Conservation (phyloP, 2,113 vertebrate genomes). For the Bambusicola thoracicus region DNA sequence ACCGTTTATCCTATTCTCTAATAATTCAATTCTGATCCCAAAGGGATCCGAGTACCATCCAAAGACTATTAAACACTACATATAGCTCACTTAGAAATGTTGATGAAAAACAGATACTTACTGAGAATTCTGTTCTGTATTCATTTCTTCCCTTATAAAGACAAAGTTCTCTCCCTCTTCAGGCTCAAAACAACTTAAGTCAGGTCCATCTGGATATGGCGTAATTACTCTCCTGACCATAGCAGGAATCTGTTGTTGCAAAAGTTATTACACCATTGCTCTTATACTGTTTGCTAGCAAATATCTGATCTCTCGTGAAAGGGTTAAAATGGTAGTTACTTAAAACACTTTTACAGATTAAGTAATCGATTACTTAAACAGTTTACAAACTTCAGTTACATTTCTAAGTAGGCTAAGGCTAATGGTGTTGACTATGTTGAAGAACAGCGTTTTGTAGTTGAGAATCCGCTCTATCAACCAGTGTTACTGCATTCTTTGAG, state of each 20-base stretch:
- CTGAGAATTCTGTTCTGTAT: conserved; percentile 75
- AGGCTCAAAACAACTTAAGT: conserved; percentile 87
- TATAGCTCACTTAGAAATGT: not conserved
- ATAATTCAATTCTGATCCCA: not conserved
- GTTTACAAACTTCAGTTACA: not conserved
- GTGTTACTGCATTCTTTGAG: not conserved
- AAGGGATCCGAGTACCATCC: not conserved
- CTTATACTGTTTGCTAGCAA: not conserved
- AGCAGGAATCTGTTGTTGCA: conserved; percentile 88
- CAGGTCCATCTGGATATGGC: conserved; percentile 88
- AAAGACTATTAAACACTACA: not conserved
- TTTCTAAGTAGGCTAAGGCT: not conserved
- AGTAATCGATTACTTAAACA: not conserved
- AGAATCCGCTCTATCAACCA: not conserved
- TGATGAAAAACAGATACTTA: conserved; percentile 42
- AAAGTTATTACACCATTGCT: not conserved
- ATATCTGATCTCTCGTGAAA: not conserved
- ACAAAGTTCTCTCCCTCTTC: conserved; percentile 81
- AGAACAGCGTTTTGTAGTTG: not conserved
- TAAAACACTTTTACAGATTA: not conserved
- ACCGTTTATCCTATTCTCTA: not conserved
- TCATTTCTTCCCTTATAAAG: conserved; percentile 78
- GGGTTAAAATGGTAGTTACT: not conserved
- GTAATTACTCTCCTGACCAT: conserved; percentile 94
- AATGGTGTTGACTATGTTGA: not conserved